These are phyloP conservation scores for Pristionchus pacificus DNA, from an alignment of 1,140 invertebrate species.

Conservation along the genomic window DNA sequence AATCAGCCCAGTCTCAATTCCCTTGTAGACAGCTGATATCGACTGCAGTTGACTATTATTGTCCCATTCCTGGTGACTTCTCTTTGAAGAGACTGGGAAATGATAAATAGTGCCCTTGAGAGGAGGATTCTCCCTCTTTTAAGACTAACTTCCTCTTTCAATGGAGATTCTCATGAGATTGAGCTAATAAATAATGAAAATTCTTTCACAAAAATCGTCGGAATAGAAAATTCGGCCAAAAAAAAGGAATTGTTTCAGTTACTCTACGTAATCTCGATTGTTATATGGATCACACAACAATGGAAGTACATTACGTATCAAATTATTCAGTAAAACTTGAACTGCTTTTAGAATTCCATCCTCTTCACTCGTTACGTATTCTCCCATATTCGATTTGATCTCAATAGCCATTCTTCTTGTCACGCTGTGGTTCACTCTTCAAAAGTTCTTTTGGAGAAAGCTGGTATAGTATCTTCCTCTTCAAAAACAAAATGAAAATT, in stretches of 20 bases:
- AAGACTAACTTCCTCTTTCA: too few relatives aligned
- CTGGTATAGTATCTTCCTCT: background rate
- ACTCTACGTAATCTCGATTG: background rate
- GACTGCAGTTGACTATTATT: too few relatives aligned
- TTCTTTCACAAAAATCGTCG: too few relatives aligned
- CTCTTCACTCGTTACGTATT: background rate
- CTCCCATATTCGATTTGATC: background rate
- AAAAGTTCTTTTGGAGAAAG: background rate
- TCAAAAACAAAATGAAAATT: background rate
- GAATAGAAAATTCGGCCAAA: too few relatives aligned
- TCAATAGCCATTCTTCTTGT: background rate
- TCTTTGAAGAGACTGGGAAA: too few relatives aligned
- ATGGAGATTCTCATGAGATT: too few relatives aligned
- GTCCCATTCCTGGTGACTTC: too few relatives aligned
- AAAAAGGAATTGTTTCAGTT: background rate
- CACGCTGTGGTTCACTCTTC: background rate
- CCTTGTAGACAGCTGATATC: too few relatives aligned
- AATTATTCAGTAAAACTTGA: background rate
- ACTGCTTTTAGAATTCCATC: background rate
- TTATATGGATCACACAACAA: background rate
- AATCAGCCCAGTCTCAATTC: too few relatives aligned
- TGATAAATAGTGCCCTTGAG: too few relatives aligned
- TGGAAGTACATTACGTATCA: background rate
- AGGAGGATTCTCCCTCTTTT: background rate
- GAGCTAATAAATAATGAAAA: too few relatives aligned